phyloP scores from a whole-genome alignment of 1,140 invertebrate species.

The Drosophila bocqueti region DNA sequence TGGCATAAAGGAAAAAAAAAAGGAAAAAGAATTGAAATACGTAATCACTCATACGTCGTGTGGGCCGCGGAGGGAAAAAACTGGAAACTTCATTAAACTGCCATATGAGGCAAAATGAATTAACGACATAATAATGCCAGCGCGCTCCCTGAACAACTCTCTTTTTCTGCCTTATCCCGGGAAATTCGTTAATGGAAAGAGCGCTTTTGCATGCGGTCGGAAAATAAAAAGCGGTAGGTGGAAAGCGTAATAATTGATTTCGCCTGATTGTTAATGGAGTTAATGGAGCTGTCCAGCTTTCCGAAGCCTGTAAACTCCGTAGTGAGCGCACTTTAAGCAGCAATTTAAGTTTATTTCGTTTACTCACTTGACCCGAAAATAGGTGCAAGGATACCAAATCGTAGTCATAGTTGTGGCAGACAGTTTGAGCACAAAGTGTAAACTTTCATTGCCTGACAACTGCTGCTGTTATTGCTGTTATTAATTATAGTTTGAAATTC shows the following conservation, averaged over 20 bases:
- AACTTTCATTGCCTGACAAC: slow-evolving; percentile 51
- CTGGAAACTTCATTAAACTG: slow-evolving; percentile 62
- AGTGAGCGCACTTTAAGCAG: slow-evolving; percentile 2
- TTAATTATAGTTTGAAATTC: slow-evolving; percentile 79
- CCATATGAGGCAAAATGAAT: slow-evolving; percentile 65
- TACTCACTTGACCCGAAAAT: background rate
- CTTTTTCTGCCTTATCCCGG: slow-evolving; percentile 1
- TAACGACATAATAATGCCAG: slow-evolving; percentile 52
- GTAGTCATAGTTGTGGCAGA: background rate
- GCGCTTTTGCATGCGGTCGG: slow-evolving; percentile 46
- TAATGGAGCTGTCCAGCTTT: slow-evolving; percentile 49
- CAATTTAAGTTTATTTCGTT: slow-evolving; percentile 17
- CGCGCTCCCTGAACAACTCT: slow-evolving; percentile 10
- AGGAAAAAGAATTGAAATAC: slow-evolving; percentile 29
- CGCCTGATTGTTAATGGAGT: slow-evolving; percentile 65
- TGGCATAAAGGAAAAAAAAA: background rate
- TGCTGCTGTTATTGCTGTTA: slow-evolving; percentile 36
- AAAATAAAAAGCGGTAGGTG: slow-evolving; percentile 34
- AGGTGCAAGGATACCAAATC: background rate
- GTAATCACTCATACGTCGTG: slow-evolving; percentile 65
- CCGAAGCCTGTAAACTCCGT: background rate
- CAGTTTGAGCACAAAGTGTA: slow-evolving; percentile 45
- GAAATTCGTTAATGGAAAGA: slow-evolving; percentile 47
- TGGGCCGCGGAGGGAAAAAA: slow-evolving; percentile 21
- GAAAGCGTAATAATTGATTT: slow-evolving; percentile 63